A percentile compares a stretch with the other conserved stretches of the same genome.
phyloP scores from a whole-genome alignment of 2,113 vertebrate genomes.

The Pluvialis apricaria region DNA sequence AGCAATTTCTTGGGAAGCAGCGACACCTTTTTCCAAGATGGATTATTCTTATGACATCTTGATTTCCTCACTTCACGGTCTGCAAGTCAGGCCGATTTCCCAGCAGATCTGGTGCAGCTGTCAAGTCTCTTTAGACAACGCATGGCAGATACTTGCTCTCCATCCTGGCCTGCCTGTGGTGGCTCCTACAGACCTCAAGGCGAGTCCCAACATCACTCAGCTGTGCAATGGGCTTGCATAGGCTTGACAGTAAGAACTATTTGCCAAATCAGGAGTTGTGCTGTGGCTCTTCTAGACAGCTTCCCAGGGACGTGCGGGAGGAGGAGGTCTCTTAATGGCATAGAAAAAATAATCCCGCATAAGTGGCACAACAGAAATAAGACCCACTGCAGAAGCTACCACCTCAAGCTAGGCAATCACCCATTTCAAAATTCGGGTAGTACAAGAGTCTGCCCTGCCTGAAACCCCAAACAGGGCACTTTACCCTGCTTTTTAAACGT shows the following conservation, averaged over 20 bases:
- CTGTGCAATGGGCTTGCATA: neutral
- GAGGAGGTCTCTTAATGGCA: neutral
- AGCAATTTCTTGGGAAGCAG: slow-evolving; percentile 16
- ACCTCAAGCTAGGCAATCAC: neutral
- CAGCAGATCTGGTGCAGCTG: neutral
- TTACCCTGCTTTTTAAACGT: neutral
- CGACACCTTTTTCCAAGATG: neutral
- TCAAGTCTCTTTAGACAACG: neutral
- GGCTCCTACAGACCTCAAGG: neutral
- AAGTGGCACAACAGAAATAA: neutral
- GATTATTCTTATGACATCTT: slow-evolving; percentile 13
- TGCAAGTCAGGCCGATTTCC: neutral
- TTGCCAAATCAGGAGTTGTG: neutral
- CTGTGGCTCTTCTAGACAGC: neutral
- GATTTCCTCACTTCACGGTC: neutral
- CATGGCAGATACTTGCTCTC: neutral
- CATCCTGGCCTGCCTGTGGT: too few relatives aligned
- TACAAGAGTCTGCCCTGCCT: neutral
- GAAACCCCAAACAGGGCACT: neutral
- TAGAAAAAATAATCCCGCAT: accelerated
- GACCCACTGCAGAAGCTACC: neutral
- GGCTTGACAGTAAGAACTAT: neutral
- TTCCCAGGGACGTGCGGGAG: neutral
- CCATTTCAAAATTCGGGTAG: neutral
- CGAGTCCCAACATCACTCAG: neutral